Base-by-base conservation (phyloP, 2,113 vertebrate species). In the Lampris megalopsis region DNA sequence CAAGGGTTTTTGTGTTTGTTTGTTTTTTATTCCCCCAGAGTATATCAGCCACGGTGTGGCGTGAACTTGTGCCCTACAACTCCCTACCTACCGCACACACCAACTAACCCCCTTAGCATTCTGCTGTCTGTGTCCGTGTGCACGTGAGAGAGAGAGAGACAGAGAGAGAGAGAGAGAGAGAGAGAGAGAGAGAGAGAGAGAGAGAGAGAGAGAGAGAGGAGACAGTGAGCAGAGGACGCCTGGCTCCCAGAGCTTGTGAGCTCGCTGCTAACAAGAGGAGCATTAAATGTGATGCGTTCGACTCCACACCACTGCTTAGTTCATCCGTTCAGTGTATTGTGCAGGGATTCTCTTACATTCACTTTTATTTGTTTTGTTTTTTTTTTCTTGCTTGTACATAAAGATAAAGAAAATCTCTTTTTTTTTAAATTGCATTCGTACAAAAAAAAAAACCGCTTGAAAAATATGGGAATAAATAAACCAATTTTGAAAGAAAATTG, bases 381-480 rank as follows among this genome's bases (percentile, higher is more conserved):
- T 75, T 49, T 76, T 79, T 84, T 84, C 65, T 90, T 78, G 87
- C 69, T 86, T 93, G 86, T 91, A 90, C 70, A 89, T 93, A 86
- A 71, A 83, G 70, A 79, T 69, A 52, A 74, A 78, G 54, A 69
- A 80, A 71, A 75, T 91, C 92, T 90, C 91, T 91, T 89, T 77
- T 90, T 93, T 91, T 94, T 94, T 92, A 84, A 88, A 87, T 91
- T 75, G 86, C 86, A 86, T 91, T 90, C 87, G 79, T 91, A 92
- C 89, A 90, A 91, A 85, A 74, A 74, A 87, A 71, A 45, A 8
- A 82, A 74, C 69, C 56, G 87, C 81, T 88, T 79, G 71, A 87
- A 82, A 89, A 88, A 86, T 80, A 79, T 63, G 9, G 11, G 40
- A 86, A 81, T 63, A 80, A 93, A 90, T 90, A 93, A 93, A 93